Percentiles rank a stretch among this genome's conserved stretches.
phyloP scores from a whole-genome alignment of 2,888 invertebrate genomes.

The Margaritifera margaritifera region DNA sequence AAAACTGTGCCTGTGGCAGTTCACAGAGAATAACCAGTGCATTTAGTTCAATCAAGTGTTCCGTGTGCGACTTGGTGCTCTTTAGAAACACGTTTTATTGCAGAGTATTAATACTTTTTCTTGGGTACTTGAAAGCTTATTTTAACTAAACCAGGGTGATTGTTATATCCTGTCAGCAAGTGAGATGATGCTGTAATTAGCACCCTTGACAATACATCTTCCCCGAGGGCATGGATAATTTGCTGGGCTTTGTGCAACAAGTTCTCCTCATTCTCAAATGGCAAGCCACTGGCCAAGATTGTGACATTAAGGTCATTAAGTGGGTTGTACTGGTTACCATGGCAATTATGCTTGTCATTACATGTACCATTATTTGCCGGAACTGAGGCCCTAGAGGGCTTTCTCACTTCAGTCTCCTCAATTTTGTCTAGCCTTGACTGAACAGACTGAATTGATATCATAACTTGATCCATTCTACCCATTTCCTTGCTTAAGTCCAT shows the following conservation, averaged over 20 bases:
- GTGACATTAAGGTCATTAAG: constrained; percentile 3
- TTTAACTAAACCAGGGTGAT: constrained; percentile 4
- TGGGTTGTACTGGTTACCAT: too few species aligned
- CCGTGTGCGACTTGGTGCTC: constrained; percentile 1
- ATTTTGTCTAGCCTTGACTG: not conserved
- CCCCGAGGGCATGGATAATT: constrained; percentile 1
- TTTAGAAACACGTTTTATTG: not conserved
- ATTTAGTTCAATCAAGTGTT: not conserved
- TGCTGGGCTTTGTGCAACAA: constrained; percentile 5
- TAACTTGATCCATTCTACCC: constrained; percentile 1
- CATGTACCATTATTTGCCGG: not conserved
- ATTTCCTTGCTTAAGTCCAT: constrained; percentile 4
- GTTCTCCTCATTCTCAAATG: constrained; percentile 2
- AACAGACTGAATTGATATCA: constrained; percentile 1
- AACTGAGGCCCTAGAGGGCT: not conserved
- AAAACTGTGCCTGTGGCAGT: not conserved
- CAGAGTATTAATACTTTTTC: too few species aligned
- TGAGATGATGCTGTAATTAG: not conserved
- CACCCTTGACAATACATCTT: constrained; percentile 1
- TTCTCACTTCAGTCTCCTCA: not conserved
- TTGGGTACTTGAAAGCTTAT: not conserved
- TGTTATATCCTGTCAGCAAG: not conserved
- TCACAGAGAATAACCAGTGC: not conserved
- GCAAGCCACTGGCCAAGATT: not conserved
- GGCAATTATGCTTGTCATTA: not conserved